Conservation (phyloP, 2,888 invertebrate species). For the Noctua pronuba region DNA sequence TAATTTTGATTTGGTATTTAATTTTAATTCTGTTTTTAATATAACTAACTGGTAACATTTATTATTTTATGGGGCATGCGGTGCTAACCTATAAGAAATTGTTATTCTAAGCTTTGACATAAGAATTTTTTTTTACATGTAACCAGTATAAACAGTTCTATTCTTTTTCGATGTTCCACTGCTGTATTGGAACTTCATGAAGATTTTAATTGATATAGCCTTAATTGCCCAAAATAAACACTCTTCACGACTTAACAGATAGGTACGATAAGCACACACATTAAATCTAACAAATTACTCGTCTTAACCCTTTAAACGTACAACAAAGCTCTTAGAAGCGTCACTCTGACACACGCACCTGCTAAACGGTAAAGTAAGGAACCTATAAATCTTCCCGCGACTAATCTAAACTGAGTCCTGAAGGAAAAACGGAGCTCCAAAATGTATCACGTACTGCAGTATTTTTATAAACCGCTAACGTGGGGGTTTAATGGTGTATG, state of each 20-base stretch:
- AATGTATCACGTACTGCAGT: conserved; percentile 75
- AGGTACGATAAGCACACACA: conserved; percentile 23
- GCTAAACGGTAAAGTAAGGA: conserved; percentile 67
- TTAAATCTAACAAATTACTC: conserved; percentile 56
- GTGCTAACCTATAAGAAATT: no score
- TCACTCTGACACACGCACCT: conserved; percentile 68
- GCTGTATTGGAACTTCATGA: background rate
- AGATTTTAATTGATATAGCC: background rate
- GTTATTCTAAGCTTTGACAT: no score
- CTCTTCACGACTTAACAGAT: background rate
- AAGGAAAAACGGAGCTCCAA: conserved; percentile 71
- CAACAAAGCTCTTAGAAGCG: conserved; percentile 61
- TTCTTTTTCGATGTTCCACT: no score
- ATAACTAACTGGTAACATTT: no score
- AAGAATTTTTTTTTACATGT: no score
- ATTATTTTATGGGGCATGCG: no score
- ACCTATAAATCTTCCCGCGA: conserved; percentile 79
- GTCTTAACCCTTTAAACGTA: conserved; percentile 59
- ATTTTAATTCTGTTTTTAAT: no score
- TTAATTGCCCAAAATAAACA: background rate
- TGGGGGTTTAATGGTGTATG: conserved; percentile 75
- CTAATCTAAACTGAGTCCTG: conserved; percentile 77
- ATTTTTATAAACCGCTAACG: conserved; percentile 80
- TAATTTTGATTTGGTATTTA: no score
- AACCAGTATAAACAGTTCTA: no score